These are phyloP conservation scores for Telmatherina bonti DNA, from an alignment of 2,797 vertebrate genomes.

Conservation along the genomic window DNA sequence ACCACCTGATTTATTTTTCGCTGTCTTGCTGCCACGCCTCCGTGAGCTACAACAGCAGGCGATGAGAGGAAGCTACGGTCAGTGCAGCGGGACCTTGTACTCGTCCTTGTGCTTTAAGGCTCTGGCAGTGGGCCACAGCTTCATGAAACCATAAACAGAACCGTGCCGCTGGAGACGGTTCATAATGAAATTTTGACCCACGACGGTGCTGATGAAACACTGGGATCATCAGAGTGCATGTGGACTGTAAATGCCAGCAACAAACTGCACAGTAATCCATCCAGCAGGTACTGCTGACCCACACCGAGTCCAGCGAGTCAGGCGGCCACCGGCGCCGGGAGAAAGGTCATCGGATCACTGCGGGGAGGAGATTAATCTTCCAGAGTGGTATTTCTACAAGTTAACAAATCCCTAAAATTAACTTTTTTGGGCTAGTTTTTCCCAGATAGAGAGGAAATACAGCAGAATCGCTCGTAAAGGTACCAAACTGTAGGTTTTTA, in stretches of 20 bases:
- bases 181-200: neutral
- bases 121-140: neutral
- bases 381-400: neutral
- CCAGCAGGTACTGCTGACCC: neutral
- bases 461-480: too few relatives aligned
- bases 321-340: neutral
- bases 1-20: neutral
- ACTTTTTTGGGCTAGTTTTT: too few relatives aligned
- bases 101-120: conserved; percentile 11
- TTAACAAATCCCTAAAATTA: too few relatives aligned
- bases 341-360: neutral
- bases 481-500: too few relatives aligned
- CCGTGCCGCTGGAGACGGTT: neutral
- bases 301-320: neutral
- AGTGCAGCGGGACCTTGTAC: neutral
- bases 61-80: neutral
- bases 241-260: neutral
- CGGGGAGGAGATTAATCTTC: neutral
- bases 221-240: neutral
- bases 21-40: too few relatives aligned
- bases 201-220: neutral
- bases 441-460: too few relatives aligned
- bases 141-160: neutral
- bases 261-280: neutral
- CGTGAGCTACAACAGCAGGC: neutral